Evolutionary conservation across 1,140 invertebrate genomes (phyloP).

Genomic region (Myzus persicae): DNA sequence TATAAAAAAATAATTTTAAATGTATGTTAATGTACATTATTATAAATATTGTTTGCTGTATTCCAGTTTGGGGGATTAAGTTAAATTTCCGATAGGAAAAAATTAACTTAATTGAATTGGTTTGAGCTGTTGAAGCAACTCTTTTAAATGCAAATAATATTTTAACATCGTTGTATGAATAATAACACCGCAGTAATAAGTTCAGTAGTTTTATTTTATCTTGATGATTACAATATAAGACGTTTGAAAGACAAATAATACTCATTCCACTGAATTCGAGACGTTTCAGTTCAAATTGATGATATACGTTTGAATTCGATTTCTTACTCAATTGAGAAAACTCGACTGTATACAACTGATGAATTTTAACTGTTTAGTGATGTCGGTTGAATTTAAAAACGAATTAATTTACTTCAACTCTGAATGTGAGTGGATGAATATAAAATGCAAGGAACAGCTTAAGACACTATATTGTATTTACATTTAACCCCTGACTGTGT

Average conservation of each 20-base stretch:
- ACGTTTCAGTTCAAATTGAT: neutral
- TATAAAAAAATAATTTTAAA: neutral
- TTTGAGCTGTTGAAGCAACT: neutral
- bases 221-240: neutral
- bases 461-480: neutral
- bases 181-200: neutral
- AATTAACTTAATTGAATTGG: neutral
- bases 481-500: neutral
- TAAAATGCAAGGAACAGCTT: neutral
- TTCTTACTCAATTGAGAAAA: neutral
- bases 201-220: neutral
- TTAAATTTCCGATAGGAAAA: neutral
- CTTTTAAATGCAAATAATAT: neutral
- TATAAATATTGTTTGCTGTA: neutral
- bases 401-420: neutral
- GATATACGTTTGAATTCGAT: neutral
- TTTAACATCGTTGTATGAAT: neutral
- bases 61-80: neutral
- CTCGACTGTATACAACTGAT: neutral
- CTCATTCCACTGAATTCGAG: neutral
- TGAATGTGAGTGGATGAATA: neutral
- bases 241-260: neutral
- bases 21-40: neutral
- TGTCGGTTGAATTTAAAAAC: conserved; percentile 10
- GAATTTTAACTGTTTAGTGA: neutral